A percentile compares a stretch with the other conserved stretches of the same genome.
Conservation (phyloP, 35 echinoderm and acorn worm genomes). For the Hemicentrotus pulcherrimus region DNA sequence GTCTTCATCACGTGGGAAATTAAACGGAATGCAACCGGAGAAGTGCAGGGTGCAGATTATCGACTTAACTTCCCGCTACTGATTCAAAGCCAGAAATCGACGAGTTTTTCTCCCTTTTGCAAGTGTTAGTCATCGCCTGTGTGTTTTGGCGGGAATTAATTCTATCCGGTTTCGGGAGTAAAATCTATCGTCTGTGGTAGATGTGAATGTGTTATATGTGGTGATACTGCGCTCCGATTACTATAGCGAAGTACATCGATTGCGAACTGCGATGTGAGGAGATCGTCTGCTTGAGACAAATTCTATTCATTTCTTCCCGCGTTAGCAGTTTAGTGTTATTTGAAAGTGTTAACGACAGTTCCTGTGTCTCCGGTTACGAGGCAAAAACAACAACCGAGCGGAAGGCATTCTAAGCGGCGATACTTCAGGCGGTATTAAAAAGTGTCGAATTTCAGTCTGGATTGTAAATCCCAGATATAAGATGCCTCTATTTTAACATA, state of each 20-base stretch:
- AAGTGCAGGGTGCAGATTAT: neutral
- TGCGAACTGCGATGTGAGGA: neutral
- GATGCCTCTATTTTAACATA: neutral
- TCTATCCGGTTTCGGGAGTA: neutral
- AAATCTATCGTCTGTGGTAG: neutral
- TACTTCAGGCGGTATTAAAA: neutral
- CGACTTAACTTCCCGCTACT: neutral
- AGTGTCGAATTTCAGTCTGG: neutral
- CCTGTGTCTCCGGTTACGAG: neutral
- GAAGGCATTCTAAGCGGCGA: neutral
- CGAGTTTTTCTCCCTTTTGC: neutral
- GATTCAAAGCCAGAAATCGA: neutral
- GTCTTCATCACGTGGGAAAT: neutral
- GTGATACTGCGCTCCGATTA: neutral
- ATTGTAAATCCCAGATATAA: neutral
- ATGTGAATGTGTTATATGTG: neutral
- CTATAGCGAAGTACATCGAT: neutral
- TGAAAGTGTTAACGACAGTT: neutral
- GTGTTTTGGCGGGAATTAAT: slow-evolving; percentile 15
- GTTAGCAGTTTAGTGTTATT: neutral
- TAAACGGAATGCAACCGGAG: neutral
- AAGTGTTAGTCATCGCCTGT: neutral
- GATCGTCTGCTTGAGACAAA: neutral
- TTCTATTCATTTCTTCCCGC: neutral
- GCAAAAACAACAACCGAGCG: neutral